Conservation (phyloP, 2,888 invertebrate genomes). For the Sclerodermus sp. region DNA sequence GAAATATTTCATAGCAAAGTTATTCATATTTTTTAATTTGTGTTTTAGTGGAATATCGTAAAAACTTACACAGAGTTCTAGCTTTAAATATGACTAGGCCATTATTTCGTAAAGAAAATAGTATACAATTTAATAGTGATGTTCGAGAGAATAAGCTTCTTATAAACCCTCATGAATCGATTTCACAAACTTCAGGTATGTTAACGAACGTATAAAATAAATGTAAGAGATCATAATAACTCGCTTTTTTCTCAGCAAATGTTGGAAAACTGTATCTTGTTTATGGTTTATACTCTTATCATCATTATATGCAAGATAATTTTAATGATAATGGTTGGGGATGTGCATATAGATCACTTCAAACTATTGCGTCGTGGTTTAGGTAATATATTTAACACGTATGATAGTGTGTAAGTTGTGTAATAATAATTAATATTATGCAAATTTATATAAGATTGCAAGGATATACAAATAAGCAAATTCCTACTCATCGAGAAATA, state of each 20-base stretch:
- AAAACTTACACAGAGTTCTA: conserved; percentile 72
- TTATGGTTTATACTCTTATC: conserved; percentile 86
- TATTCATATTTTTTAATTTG: neutral
- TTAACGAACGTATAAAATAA: conserved; percentile 2
- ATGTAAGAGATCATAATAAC: neutral
- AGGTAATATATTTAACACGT: conserved; percentile 56
- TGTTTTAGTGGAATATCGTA: conserved; percentile 66
- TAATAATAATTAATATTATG: neutral
- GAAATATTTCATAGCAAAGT: neutral
- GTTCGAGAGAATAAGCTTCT: conserved; percentile 60
- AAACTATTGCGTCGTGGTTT: conserved; percentile 96
- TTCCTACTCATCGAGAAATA: conserved; percentile 84
- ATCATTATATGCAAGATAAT: conserved; percentile 95
- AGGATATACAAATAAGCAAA: conserved; percentile 74
- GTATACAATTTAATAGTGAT: conserved; percentile 62
- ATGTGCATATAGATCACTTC: conserved; percentile 96
- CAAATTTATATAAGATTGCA: conserved; percentile 65
- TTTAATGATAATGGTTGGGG: conserved; percentile 99
- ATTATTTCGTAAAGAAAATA: conserved; percentile 74
- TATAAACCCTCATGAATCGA: conserved; percentile 74
- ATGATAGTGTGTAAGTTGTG: conserved; percentile 3
- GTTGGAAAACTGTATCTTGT: conserved; percentile 66
- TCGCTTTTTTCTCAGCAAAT: conserved; percentile 16
- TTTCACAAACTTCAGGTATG: conserved; percentile 49
- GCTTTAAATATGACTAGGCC: conserved; percentile 71